Base-by-base conservation (phyloP, 2,797 vertebrate species). In the Gobionotothen gibberifrons region DNA sequence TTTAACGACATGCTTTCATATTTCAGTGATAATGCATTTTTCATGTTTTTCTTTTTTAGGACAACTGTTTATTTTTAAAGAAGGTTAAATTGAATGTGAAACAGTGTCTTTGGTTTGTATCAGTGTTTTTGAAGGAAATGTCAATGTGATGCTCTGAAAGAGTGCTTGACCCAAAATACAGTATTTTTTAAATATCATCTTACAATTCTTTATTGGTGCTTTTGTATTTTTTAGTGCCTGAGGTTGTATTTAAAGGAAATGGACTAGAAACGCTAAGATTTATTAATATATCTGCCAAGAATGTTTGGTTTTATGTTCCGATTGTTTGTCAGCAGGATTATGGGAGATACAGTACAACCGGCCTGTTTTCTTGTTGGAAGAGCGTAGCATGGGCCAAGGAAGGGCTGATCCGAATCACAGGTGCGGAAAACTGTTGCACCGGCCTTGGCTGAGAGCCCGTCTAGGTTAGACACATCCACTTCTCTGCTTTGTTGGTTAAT, bases 141-240 rank as follows among this genome's bases (percentile, higher is more conserved):
- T 76, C 54, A 19, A n/a, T 64, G 64, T 74, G 55, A 75, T 79
- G 32, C 72, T 64, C 69, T 81, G 83, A 82, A 60, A 19, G 54
- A 74, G 61, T 59, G 58, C 36, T 53, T 21, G 22, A 69, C 51
- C 64, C 53, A 15, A 65, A 83, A 83, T 84, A 85, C 77, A 83
- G 69, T 84, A 73, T 89, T 87, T 87, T 90, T 74, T 39, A 81
- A 82, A 39, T 60, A 63, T 72, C 65, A 49, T 74, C 62, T 62
- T 40, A 46, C 42, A 63, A 3, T 11, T 54, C 14, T 49, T 49
- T 43, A 4, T 42, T 74, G 14, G 52, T 58, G 22, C 17, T 15
- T 54, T n/a, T 53, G 21, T 58, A 9, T 43, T 29, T n/a, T 2
- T 19, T 46, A 11, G 16, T n/a, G 55, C 66, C 43, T n/a, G 16